Conservation (phyloP, 2,113 vertebrate genomes). For the Hippolais icterina region DNA sequence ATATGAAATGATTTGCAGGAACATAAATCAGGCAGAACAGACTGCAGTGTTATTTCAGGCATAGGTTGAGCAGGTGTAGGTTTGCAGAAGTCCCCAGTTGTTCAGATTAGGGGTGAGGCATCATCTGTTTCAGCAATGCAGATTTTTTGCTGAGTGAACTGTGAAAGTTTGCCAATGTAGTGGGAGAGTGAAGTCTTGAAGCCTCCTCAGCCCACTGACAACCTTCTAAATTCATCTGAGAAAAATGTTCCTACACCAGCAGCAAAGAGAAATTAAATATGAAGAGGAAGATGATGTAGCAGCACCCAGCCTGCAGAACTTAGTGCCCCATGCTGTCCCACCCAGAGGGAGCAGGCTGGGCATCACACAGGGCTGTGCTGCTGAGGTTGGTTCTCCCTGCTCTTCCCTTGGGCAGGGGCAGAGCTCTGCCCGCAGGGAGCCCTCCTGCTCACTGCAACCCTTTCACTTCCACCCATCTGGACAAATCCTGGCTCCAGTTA, state of each 20-base stretch:
- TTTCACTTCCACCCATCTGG: background rate
- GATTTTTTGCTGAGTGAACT: background rate
- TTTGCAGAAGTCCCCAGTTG: background rate
- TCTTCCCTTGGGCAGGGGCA: background rate
- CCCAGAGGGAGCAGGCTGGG: rapidly evolving
- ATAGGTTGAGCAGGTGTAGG: background rate
- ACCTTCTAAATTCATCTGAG: background rate
- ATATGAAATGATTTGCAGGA: background rate
- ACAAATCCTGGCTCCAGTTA: background rate
- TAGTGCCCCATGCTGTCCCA: rapidly evolving
- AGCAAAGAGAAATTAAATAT: background rate
- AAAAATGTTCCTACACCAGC: rapidly evolving
- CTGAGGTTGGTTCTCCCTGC: background rate
- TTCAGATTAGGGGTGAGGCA: background rate
- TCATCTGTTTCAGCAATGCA: background rate
- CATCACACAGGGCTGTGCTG: background rate
- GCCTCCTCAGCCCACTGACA: background rate
- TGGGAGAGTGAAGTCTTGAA: background rate
- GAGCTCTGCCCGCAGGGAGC: background rate
- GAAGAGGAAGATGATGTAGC: background rate
- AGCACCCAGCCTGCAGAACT: background rate
- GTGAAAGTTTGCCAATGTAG: background rate
- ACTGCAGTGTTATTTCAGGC: background rate
- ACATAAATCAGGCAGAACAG: background rate
- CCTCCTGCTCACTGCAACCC: background rate